phyloP scores from a whole-genome alignment of 2,113 vertebrate species.

The Kryptolebias marmoratus region DNA sequence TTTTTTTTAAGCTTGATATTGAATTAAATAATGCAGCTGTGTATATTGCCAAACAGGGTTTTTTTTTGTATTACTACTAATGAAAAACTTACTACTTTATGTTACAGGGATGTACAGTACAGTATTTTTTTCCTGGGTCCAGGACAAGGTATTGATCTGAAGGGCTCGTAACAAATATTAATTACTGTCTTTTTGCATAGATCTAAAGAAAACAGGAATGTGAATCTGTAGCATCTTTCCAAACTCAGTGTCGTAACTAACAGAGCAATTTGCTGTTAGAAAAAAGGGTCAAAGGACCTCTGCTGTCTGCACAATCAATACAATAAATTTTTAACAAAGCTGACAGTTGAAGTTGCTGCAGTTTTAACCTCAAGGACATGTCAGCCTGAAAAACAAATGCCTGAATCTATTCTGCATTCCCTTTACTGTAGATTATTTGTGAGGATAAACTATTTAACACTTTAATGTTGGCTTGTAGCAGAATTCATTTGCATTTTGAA shows the following conservation, averaged over 20 bases:
- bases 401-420: constrained; percentile 19
- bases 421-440: constrained; percentile 12
- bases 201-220: neutral
- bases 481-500: constrained; percentile 34
- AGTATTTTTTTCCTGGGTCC: constrained; percentile 5
- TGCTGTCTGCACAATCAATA: constrained; percentile 66
- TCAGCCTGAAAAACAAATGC: constrained; percentile 25
- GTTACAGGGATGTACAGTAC: neutral
- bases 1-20: constrained; percentile 3
- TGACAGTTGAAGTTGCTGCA: constrained; percentile 42
- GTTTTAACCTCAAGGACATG: constrained; percentile 54
- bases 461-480: constrained; percentile 10
- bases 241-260: constrained; percentile 46
- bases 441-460: constrained; percentile 4
- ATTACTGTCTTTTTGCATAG: constrained; percentile 2
- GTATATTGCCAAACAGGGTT: neutral
- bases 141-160: constrained; percentile 25
- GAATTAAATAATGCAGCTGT: constrained; percentile 10
- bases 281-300: constrained; percentile 45
- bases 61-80: neutral
- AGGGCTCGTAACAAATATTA: constrained; percentile 8
- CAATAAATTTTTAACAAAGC: constrained; percentile 68
- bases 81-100: constrained; percentile 17
- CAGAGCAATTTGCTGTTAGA: constrained; percentile 34
- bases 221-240: constrained; percentile 1